phyloP scores from a whole-genome alignment of 2,113 vertebrate species.

The Rutilus rutilus region DNA sequence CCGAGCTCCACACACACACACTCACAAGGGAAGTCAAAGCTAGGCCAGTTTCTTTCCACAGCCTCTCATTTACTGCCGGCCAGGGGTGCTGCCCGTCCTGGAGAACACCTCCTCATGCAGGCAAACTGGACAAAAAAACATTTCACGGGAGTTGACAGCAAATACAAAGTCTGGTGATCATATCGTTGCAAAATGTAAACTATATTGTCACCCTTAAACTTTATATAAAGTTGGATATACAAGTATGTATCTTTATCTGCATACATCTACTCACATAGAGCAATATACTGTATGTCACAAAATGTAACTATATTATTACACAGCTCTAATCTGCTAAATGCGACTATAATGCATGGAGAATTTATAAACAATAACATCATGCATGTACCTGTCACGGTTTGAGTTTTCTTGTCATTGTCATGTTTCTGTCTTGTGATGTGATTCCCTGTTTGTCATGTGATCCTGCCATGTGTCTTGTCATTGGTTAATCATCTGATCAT shows the following conservation, averaged over 20 bases:
- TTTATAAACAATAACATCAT: background rate
- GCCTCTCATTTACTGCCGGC: slow-evolving; percentile 49
- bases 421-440: too few species aligned
- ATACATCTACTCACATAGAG: background rate
- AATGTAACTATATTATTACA: background rate
- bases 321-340: background rate
- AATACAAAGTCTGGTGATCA: background rate
- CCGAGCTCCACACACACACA: slow-evolving; percentile 72
- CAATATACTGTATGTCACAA: background rate
- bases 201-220: background rate
- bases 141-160: background rate
- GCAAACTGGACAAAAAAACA: background rate
- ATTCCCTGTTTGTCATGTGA: too few species aligned
- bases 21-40: slow-evolving; percentile 76
- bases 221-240: background rate
- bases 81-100: slow-evolving; percentile 14
- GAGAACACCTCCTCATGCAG: background rate
- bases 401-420: too few species aligned
- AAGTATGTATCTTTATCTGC: background rate
- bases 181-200: background rate
- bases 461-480: too few species aligned
- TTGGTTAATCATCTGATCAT: too few species aligned
- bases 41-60: slow-evolving; percentile 66
- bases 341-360: background rate
- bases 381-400: background rate